These are phyloP conservation scores for Pomacea maculata DNA, from an alignment of 1,140 invertebrate species.

Conservation along the genomic window DNA sequence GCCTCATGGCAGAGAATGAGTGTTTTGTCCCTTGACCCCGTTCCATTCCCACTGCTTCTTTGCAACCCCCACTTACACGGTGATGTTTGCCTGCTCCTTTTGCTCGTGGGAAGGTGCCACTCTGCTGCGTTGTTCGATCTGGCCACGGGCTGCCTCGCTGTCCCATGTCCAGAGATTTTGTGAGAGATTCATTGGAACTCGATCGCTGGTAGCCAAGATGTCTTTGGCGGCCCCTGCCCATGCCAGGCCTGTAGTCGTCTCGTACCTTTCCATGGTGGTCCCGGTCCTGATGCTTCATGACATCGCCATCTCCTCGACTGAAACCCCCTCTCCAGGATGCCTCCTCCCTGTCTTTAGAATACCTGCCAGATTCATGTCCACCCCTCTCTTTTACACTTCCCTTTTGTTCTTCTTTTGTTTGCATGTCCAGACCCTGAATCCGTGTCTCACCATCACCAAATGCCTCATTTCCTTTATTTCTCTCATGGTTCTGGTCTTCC, in stretches of 20 bases:
- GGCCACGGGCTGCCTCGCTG: conserved; percentile 13
- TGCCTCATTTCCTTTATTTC: not conserved
- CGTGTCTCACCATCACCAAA: not conserved
- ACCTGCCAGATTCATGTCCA: not conserved
- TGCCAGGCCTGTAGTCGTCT: not conserved
- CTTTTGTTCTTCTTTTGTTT: conserved; percentile 11
- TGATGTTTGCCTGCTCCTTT: conserved; percentile 17
- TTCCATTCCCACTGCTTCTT: conserved; percentile 20
- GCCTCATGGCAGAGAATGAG: conserved; percentile 40
- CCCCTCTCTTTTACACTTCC: not conserved
- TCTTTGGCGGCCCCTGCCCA: conserved; percentile 14
- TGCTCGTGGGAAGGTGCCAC: conserved; percentile 24
- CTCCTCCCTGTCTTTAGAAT: not conserved
- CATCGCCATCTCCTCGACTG: not conserved
- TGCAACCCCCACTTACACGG: conserved; percentile 11
- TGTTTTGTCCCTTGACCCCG: conserved; percentile 20
- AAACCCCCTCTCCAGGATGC: not conserved
- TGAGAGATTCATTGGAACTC: conserved; percentile 16
- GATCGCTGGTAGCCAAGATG: conserved; percentile 6
- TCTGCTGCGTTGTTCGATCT: conserved; percentile 23
- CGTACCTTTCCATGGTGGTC: not conserved
- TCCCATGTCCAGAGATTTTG: conserved; percentile 11
- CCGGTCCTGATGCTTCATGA: not conserved
- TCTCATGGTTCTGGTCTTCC: not conserved
- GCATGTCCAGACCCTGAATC: not conserved